Base-by-base conservation (phyloP, 2,888 invertebrate species). In the Cordilura impudica region DNA sequence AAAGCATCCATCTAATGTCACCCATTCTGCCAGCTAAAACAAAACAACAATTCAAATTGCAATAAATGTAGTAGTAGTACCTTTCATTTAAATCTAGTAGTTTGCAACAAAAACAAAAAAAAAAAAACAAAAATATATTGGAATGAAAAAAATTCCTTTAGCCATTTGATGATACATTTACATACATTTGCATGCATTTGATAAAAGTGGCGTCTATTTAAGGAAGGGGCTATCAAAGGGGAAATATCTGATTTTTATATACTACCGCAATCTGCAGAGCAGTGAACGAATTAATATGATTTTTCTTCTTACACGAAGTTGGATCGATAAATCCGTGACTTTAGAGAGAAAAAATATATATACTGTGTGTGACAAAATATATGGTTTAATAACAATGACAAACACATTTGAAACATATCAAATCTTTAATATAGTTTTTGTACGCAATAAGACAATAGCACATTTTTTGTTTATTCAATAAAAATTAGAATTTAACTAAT, bases 91-190 rank as follows among this genome's bases (percentile, higher is more conserved):
- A 71, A 70, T 76, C 71, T 79, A 71, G 79, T 75, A 60, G 74
- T 71, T 54, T 66, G 60, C 77, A 72, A 31, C 8, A 31, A 31
- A 29, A 78, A 49, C 69, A 82, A 81, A 74, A 81, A 78, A 31
- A 31, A 31, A 31, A 29, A 78, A 49, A 73, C 81, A 81, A 74
- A 81, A 78, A 78, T 85, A 87, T 87, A 87, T 86, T 87, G 87
- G 88, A 87, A 87, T 87, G 87, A 87, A 87, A 85, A 87, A 87
- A 87, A 87, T 87, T 87, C 87, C 87, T 87, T 87, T 85, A 83
- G 84, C 82, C 84, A 82, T 82, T 78, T 71, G 77, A 67, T 61
- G 63, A 66, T 72, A 72, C 77, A 78, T 67, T 66, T 61, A 73
- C 61, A 56, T 49, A 76, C 75, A 76, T 49, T 61, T 69, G 54